Base-by-base conservation (phyloP, 2,113 vertebrate species). In the Canis aureus region DNA sequence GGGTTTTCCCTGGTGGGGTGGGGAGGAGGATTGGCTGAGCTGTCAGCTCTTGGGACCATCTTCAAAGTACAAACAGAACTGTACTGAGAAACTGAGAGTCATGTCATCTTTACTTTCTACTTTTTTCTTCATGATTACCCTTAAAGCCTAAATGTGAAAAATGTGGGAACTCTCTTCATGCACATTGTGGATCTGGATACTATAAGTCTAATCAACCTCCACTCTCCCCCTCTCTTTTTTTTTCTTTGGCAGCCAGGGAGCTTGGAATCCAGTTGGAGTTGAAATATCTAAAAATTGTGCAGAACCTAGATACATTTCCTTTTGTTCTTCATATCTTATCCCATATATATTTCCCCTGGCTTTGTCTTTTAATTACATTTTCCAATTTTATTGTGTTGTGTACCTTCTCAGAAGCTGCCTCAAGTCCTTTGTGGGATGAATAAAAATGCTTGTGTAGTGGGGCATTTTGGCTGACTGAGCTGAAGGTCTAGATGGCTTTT, bases 341-440 rank as follows among this genome's bases (percentile, higher is more conserved):
- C 5, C 27, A 3, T 9, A 8, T 35, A 66, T 84, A 11, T 82
- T 86, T 97, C 93, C 23, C 89, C 60, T 43, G n/a, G 69, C 59
- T 88, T 92, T 94, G 60, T 88, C 69, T 96, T 92, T 96, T 91
- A 87, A 84, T 95, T 66, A 29, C 43, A 49, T 83, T 95, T 96
- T 90, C 27, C 57, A 64, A 0, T 94, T 93, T 84, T 73, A 55
- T 67, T 74, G 29, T 86, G 16, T 81, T 49, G 15, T 5, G 35
- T n/a, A 8, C 57, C 53, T 95, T 89, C 74, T 90, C 60, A 62
- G 94, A 96, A 89, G 83, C 35, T 38, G 62, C 94, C 74, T 90
- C 43, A 13, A 53, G 59, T 59, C 86, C 35, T 88, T 71, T 13
- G 13, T 55, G 81, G 64, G 55, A 92, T 49, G 83, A 87, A 13